Conservation (phyloP, 2,113 vertebrate species). For the Oryzias woworae region DNA sequence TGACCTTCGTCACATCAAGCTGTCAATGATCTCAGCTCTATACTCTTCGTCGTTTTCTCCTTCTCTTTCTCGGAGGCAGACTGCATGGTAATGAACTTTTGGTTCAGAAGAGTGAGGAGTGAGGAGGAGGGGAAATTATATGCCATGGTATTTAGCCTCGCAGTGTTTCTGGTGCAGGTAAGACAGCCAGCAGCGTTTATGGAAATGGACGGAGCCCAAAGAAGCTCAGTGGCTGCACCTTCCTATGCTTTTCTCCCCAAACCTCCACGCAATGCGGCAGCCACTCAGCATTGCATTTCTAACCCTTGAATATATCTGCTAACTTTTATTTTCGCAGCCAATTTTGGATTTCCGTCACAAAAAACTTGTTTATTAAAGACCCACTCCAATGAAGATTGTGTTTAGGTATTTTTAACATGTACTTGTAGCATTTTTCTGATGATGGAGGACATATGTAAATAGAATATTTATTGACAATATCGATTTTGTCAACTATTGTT, state of each 20-base stretch:
- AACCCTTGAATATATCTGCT: slow-evolving; percentile 53
- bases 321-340: slow-evolving; percentile 53
- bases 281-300: slow-evolving; percentile 41
- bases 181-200: slow-evolving; percentile 83
- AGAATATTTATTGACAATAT: no score
- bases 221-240: slow-evolving; percentile 57
- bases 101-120: slow-evolving; percentile 69
- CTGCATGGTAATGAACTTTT: slow-evolving; percentile 81
- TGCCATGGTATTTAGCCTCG: slow-evolving; percentile 80
- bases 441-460: no score
- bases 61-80: slow-evolving; percentile 69
- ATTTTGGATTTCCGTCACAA: slow-evolving; percentile 37
- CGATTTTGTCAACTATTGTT: no score
- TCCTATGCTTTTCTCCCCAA: slow-evolving; percentile 39
- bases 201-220: slow-evolving; percentile 79
- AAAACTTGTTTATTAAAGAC: no score
- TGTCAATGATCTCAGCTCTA: slow-evolving; percentile 84
- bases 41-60: slow-evolving; percentile 70
- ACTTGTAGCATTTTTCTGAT: no score
- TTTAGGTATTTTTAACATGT: no score
- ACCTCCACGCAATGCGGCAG: slow-evolving; percentile 52
- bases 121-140: slow-evolving; percentile 70
- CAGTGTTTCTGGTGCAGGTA: slow-evolving; percentile 75
- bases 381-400: no score
- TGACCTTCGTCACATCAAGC: slow-evolving; percentile 85